Conservation (phyloP, 2,113 vertebrate species). For the Strigops habroptila region DNA sequence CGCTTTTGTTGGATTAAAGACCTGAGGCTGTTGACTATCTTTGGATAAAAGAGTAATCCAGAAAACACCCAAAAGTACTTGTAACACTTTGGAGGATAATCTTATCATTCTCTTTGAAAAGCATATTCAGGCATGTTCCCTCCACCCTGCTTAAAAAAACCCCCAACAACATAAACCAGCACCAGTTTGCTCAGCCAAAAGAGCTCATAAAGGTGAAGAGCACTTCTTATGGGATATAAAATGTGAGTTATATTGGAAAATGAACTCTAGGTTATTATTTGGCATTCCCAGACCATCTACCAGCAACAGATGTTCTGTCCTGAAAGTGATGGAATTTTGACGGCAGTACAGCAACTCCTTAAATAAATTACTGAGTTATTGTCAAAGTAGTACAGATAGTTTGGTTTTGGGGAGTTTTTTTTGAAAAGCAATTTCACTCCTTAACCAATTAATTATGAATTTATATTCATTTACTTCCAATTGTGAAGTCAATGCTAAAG, state of each 20-base stretch:
- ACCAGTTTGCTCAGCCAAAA: constrained; percentile 10
- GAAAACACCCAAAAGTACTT: neutral
- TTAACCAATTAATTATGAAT: neutral
- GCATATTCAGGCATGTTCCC: neutral
- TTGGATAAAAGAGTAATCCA: neutral
- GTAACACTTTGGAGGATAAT: neutral
- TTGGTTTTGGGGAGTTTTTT: neutral
- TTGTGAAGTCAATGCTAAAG: neutral
- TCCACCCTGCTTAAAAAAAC: neutral
- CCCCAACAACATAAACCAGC: neutral
- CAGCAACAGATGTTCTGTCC: constrained; percentile 33
- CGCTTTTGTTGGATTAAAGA: neutral
- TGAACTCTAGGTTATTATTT: constrained; percentile 5
- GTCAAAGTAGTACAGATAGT: neutral
- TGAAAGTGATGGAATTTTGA: constrained; percentile 21
- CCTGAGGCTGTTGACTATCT: neutral
- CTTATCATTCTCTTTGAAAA: constrained; percentile 14
- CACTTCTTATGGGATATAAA: constrained; percentile 11
- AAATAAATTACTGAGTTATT: neutral
- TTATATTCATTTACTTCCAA: neutral
- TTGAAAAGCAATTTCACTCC: neutral
- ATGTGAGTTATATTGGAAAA: constrained; percentile 34
- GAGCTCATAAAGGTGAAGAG: constrained; percentile 17
- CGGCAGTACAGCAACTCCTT: neutral
- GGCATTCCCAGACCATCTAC: constrained; percentile 13